phyloP scores from a whole-genome alignment of 2,888 invertebrate species.

The Phyllotreta cruciferae region DNA sequence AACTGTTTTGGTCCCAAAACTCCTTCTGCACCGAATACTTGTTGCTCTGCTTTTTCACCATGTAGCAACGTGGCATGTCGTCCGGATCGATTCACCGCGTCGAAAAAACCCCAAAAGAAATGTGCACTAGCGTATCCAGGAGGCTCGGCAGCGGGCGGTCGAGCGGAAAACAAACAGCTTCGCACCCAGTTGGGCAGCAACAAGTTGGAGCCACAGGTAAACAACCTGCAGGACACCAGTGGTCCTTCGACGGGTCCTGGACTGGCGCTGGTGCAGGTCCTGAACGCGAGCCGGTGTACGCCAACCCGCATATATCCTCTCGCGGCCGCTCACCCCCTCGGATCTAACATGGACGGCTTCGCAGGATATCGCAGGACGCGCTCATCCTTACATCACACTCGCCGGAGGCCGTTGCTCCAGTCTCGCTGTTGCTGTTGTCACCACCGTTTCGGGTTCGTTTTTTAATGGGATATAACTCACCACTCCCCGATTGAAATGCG shows the following conservation, averaged over 20 bases:
- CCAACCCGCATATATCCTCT: slow-evolving; percentile 28
- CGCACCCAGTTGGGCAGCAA: slow-evolving; percentile 55
- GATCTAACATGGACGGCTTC: slow-evolving; percentile 39
- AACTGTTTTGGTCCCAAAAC: slow-evolving; percentile 58
- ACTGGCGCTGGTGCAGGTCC: slow-evolving; percentile 25
- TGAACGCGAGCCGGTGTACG: slow-evolving; percentile 31
- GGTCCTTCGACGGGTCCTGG: slow-evolving; percentile 26
- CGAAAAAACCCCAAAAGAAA: background rate
- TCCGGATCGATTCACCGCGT: slow-evolving; percentile 32
- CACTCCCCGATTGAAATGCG: slow-evolving; percentile 58
- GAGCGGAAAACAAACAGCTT: slow-evolving; percentile 52
- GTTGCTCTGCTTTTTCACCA: slow-evolving; percentile 74
- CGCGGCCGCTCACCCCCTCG: slow-evolving; percentile 25
- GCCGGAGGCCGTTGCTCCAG: background rate
- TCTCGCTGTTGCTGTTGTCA: background rate
- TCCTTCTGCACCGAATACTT: slow-evolving; percentile 60
- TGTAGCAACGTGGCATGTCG: slow-evolving; percentile 77
- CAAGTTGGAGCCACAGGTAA: slow-evolving; percentile 60
- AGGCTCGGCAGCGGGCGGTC: slow-evolving; percentile 53
- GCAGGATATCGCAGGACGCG: slow-evolving; percentile 25
- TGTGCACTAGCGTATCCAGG: slow-evolving; percentile 8
- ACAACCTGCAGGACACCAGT: slow-evolving; percentile 49
- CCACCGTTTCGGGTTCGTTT: background rate
- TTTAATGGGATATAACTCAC: slow-evolving; percentile 45
- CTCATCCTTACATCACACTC: slow-evolving; percentile 20